Evolutionary conservation across 2,113 vertebrate species (phyloP).

Genomic region (Hylia prasina): DNA sequence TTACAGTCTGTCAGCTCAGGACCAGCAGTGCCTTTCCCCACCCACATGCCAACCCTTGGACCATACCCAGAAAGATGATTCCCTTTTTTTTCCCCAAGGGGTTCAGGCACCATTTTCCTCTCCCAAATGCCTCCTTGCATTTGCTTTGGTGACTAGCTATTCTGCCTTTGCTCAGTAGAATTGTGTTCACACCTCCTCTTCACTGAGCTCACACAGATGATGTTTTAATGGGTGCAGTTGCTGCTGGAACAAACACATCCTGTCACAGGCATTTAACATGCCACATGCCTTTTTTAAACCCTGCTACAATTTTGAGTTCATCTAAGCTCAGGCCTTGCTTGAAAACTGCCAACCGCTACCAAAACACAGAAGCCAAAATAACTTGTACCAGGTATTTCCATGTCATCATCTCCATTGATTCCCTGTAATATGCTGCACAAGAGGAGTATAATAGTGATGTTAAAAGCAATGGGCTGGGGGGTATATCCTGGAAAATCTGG

Average conservation of each 20-base stretch:
- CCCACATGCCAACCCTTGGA: background rate
- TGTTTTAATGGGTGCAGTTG: conserved; percentile 6
- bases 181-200: conserved; percentile 46
- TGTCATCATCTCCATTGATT: background rate
- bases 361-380: background rate
- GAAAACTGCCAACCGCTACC: background rate
- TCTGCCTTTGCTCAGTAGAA: background rate
- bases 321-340: background rate
- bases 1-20: background rate
- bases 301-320: background rate
- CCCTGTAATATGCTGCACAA: background rate
- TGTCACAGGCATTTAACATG: background rate
- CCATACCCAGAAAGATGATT: background rate
- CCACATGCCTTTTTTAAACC: background rate
- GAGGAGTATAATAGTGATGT: fast-evolving
- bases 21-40: background rate
- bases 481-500: background rate
- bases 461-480: background rate
- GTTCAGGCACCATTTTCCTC: background rate
- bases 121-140: background rate
- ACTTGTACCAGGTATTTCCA: background rate
- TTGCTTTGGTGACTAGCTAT: background rate
- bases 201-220: background rate
- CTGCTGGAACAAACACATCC: background rate
- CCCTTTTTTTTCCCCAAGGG: background rate